Percentiles rank a stretch among this genome's conserved stretches.
Conservation (phyloP, 2,797 vertebrate species). For the Microcaecilia unicolor region DNA sequence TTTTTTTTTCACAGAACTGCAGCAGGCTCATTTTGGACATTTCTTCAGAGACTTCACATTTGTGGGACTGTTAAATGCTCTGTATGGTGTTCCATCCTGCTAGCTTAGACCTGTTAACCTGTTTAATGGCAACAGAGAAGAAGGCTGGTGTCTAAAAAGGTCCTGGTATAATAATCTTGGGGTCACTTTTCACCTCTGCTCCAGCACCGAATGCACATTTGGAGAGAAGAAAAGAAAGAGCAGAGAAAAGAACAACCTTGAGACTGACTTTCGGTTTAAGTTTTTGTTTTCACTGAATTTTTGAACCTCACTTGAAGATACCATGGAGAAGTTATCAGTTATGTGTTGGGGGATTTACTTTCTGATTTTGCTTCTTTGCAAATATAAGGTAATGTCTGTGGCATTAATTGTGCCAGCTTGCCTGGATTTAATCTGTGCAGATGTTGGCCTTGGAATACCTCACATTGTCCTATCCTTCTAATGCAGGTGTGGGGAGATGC, state of each 20-base stretch:
- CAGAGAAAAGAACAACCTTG: neutral
- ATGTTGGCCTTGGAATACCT: too few relatives aligned
- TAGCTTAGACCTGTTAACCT: neutral
- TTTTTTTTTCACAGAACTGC: too few relatives aligned
- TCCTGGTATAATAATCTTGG: too few relatives aligned
- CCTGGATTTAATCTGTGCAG: fast-evolving
- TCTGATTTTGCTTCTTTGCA: slow-evolving; percentile 29
- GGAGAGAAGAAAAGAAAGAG: neutral
- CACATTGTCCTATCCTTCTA: slow-evolving; percentile 7
- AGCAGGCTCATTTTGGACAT: too few relatives aligned
- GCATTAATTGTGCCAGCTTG: fast-evolving
- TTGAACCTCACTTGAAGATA: neutral
- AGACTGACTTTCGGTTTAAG: neutral
- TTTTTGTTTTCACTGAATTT: neutral
- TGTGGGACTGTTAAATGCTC: too few relatives aligned
- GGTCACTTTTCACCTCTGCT: too few relatives aligned
- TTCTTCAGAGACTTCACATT: too few relatives aligned
- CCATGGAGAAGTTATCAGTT: slow-evolving; percentile 21
- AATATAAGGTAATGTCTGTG: slow-evolving; percentile 38
- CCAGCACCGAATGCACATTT: too few relatives aligned
- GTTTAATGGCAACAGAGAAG: neutral
- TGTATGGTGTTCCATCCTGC: too few relatives aligned
- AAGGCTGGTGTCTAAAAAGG: neutral
- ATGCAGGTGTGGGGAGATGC: slow-evolving; percentile 38
- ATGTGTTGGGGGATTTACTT: slow-evolving; percentile 16